phyloP scores from a whole-genome alignment of 2,797 vertebrate species.

The Fistularia tabacaria region DNA sequence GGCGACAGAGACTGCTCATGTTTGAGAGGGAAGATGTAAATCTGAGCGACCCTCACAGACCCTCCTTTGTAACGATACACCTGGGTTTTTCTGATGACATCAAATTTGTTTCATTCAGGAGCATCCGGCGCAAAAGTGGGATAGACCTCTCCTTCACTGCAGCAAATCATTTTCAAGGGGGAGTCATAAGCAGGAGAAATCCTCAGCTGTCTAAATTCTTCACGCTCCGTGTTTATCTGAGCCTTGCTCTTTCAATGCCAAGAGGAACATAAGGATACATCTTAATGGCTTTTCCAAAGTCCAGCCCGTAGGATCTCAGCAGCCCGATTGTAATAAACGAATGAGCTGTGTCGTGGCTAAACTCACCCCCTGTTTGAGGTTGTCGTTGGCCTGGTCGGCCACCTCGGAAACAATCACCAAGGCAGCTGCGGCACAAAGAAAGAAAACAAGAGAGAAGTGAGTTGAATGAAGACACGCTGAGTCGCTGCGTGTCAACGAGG shows the following conservation, averaged over 20 bases:
- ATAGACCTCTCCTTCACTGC: conserved; percentile 36
- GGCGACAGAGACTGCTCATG: conserved; percentile 21
- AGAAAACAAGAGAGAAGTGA: conserved; percentile 26
- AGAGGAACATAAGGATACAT: conserved; percentile 20
- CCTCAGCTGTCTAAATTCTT: conserved; percentile 29
- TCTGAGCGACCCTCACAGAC: conserved; percentile 54
- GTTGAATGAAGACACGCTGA: conserved; percentile 29
- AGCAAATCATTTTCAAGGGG: conserved; percentile 24
- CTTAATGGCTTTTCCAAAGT: conserved; percentile 24
- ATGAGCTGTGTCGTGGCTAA: conserved; percentile 15
- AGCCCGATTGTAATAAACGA: conserved; percentile 19
- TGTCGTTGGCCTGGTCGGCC: conserved; percentile 88
- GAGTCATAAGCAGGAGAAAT: conserved; percentile 17
- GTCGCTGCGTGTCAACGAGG: not conserved
- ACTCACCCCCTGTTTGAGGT: conserved; percentile 94
- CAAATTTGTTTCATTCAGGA: conserved; percentile 49
- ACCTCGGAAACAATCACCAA: conserved; percentile 87
- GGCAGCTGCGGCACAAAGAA: conserved; percentile 77
- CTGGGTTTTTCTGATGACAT: conserved; percentile 67
- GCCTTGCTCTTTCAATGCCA: conserved; percentile 40
- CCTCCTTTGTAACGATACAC: conserved; percentile 70
- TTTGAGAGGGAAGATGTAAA: conserved; percentile 24
- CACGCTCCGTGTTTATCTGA: conserved; percentile 10
- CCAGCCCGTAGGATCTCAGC: conserved; percentile 20
- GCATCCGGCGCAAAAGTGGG: conserved; percentile 18